Evolutionary conservation across 1,140 invertebrate species (phyloP), one percentile per base, ranked within the genome.

Genomic region (Nylanderia fulva): DNA sequence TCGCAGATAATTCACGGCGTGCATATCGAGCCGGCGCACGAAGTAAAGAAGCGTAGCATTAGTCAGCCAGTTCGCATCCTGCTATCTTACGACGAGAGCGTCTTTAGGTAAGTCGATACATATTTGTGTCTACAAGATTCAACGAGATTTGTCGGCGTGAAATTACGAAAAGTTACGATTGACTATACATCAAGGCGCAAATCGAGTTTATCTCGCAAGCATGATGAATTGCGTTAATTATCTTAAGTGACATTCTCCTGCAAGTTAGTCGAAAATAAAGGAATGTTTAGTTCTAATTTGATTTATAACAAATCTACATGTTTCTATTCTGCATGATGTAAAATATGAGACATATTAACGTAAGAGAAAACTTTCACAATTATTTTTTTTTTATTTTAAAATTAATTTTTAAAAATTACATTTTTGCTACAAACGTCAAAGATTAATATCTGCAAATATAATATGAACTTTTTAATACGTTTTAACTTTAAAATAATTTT

Each of bases 61-160:
- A 97, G 97, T 95, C 98, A 99, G 91, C 97, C 97, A 1, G 95
- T 99, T 71, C 96, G 98, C 90, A 99, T 99, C 89, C 96, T 98
- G 86, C 96, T 99, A 84, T 97, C 97, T 92, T 99, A 99, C 93
- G 98, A 99, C 93, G 96, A 97, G 83, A 99, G 98, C 92, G 97
- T 99, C 68, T 97, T 97, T 94, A 97, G 97, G 98, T 98, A 93
- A 96, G 96, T 92, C 36, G 5, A 3, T 33, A 63, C 15, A 71
- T 27, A 45, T 27, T n/a, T 13, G 13, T 82, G 39, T 68, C 9
- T 11, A 52, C 36, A 36, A 58, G 36, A 71, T 71, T 72, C 13
- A 45, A 58, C 27, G 18, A 7, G 27, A 29, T 76, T 71, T 42
- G 63, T 60, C 24, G 52, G 13, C 18, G 42, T 39, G 66, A 82